A percentile compares a stretch with the other conserved stretches of the same genome.
Evolutionary conservation across 2,113 vertebrate species (phyloP).

Genomic region (Hippocampus abdominalis): DNA sequence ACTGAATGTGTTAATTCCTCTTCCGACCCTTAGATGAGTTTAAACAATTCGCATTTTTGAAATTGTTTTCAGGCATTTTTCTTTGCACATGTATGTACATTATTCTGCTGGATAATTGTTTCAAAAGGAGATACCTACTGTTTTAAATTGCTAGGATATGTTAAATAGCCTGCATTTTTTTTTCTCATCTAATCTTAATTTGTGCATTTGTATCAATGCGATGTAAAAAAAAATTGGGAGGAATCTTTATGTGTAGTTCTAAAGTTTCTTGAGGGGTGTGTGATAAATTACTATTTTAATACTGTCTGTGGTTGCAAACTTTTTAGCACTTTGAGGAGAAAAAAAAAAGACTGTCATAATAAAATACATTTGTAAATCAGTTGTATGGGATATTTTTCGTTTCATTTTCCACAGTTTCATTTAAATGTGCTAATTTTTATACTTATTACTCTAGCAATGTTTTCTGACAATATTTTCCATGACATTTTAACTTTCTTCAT

Average conservation of each 20-base stretch:
- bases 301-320: conserved; percentile 18
- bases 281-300: conserved; percentile 21
- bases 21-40: conserved; percentile 65
- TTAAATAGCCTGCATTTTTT: conserved; percentile 27
- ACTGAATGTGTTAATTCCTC: conserved; percentile 65
- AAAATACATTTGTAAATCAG: conserved; percentile 25
- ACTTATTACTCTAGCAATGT: no score
- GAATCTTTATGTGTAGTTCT: background rate
- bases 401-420: background rate
- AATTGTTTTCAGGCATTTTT: conserved; percentile 42
- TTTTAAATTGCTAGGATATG: conserved; percentile 24
- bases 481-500: no score
- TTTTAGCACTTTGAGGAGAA: conserved; percentile 48
- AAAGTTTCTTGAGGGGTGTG: conserved; percentile 28
- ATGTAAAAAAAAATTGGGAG: background rate
- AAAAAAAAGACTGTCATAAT: conserved; percentile 25
- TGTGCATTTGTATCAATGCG: conserved; percentile 16
- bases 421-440: background rate
- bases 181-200: conserved; percentile 17
- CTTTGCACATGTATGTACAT: conserved; percentile 81
- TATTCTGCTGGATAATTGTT: conserved; percentile 65
- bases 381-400: background rate
- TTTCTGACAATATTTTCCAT: no score
- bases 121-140: conserved; percentile 40
- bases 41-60: conserved; percentile 38